These are phyloP conservation scores for Pygmarrhopalites habei DNA, from an alignment of 1,140 invertebrate genomes.

Conservation along the genomic window DNA sequence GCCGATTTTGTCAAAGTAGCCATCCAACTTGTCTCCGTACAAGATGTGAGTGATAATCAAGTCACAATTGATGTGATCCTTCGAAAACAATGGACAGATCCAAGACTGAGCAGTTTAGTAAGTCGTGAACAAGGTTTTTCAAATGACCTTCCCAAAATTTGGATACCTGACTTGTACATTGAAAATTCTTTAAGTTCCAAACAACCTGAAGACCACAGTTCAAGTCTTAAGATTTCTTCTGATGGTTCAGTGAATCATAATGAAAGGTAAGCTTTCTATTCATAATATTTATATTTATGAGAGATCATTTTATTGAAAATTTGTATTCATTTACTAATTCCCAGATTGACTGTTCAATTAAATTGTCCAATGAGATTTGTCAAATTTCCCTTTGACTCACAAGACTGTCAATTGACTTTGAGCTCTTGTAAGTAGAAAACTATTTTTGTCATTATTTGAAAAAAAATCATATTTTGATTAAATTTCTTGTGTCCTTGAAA, in stretches of 20 bases:
- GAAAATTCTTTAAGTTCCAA: conserved; percentile 14
- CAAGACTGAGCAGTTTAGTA: conserved; percentile 12
- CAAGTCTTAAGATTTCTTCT: neutral
- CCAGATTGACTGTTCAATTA: conserved; percentile 16
- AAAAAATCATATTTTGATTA: neutral
- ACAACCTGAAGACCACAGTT: conserved; percentile 9
- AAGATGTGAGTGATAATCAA: conserved; percentile 14
- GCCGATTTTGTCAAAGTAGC: conserved; percentile 31
- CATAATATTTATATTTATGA: neutral
- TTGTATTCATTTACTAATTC: neutral
- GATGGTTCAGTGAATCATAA: conserved; percentile 24
- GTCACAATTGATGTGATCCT: conserved; percentile 22
- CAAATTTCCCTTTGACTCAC: conserved; percentile 33
- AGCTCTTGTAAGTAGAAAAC: conserved; percentile 28
- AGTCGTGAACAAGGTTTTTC: conserved; percentile 17
- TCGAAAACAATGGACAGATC: conserved; percentile 23
- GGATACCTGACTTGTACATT: conserved; percentile 26
- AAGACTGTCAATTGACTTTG: conserved; percentile 22
- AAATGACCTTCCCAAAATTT: conserved; percentile 23
- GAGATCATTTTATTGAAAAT: neutral
- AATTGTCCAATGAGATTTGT: conserved; percentile 26
- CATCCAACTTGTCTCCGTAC: conserved; percentile 17
- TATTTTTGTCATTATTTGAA: conserved; percentile 1
- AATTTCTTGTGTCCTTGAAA: conserved; percentile 1
- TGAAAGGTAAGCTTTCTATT: conserved; percentile 14